Percentiles rank a stretch among this genome's conserved stretches.
These are phyloP conservation scores for Chitala chitala DNA, from an alignment of 2,113 vertebrate species.

Conservation along the genomic window DNA sequence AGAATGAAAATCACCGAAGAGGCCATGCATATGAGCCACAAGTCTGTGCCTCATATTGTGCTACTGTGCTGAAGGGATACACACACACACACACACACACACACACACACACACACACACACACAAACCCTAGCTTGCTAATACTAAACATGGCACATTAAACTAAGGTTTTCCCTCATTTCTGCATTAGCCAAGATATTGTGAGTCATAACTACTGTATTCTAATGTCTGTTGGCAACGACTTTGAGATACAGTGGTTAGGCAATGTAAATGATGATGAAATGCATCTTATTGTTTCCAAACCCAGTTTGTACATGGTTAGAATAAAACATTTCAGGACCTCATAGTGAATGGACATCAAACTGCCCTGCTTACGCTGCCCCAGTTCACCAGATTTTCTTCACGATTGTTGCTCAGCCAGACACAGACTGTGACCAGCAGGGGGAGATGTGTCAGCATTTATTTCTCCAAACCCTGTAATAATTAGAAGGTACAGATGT, in stretches of 20 bases:
- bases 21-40: neutral
- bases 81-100: neutral
- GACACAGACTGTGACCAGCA: constrained; percentile 43
- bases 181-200: no score
- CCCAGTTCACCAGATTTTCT: neutral
- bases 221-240: no score
- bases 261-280: no score
- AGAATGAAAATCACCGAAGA: neutral
- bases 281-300: no score
- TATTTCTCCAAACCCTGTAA: constrained; percentile 19
- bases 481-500: constrained; percentile 53
- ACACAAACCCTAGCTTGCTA: no score
- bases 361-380: neutral
- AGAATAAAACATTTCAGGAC: no score
- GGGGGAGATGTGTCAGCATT: constrained; percentile 36
- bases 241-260: no score
- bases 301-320: no score
- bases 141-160: no score
- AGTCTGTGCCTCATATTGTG: neutral
- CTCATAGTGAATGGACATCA: neutral
- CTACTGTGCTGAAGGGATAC: neutral
- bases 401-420: neutral
- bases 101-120: neutral
- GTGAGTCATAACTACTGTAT: no score
- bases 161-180: no score